These are phyloP conservation scores for Caenorhabditis virilis DNA, from an alignment of 2,888 invertebrate species.

Conservation along the genomic window DNA sequence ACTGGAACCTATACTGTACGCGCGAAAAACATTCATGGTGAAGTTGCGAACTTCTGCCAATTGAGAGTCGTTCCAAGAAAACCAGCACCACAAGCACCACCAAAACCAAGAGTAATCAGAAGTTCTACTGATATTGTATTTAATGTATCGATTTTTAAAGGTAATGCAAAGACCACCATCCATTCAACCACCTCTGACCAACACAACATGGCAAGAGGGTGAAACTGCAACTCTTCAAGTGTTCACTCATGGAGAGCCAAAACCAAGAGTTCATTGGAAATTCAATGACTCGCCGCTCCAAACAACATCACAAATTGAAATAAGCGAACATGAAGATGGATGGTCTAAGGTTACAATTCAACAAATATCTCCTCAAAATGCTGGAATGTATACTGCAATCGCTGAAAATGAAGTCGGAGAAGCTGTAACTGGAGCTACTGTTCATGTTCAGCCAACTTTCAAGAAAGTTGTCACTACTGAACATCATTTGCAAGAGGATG, in stretches of 20 bases:
- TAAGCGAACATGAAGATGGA: slow-evolving; percentile 61
- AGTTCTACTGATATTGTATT: background rate
- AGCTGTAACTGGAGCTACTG: slow-evolving; percentile 82
- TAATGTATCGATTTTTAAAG: background rate
- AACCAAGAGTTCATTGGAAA: slow-evolving; percentile 64
- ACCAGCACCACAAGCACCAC: slow-evolving; percentile 31
- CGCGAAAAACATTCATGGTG: slow-evolving; percentile 75
- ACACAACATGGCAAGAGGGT: slow-evolving; percentile 60
- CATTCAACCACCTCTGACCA: slow-evolving; percentile 61
- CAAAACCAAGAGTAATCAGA: slow-evolving; percentile 25
- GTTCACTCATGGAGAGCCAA: slow-evolving; percentile 58
- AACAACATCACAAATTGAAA: slow-evolving; percentile 36
- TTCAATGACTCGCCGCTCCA: slow-evolving; percentile 58
- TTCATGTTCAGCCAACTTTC: slow-evolving; percentile 73
- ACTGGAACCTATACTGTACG: slow-evolving; percentile 69
- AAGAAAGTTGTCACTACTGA: slow-evolving; percentile 14
- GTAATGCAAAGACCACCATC: slow-evolving; percentile 43
- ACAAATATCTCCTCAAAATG: slow-evolving; percentile 40
- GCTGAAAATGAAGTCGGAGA: slow-evolving; percentile 90
- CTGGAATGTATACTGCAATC: slow-evolving; percentile 78
- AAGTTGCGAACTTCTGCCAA: slow-evolving; percentile 63
- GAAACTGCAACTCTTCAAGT: slow-evolving; percentile 57
- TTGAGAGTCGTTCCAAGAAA: slow-evolving; percentile 50
- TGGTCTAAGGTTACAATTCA: slow-evolving; percentile 58
- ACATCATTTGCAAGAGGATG: slow-evolving; percentile 38